Evolutionary conservation across 1,140 invertebrate species (phyloP).

Genomic region (Lucilia cuprina): DNA sequence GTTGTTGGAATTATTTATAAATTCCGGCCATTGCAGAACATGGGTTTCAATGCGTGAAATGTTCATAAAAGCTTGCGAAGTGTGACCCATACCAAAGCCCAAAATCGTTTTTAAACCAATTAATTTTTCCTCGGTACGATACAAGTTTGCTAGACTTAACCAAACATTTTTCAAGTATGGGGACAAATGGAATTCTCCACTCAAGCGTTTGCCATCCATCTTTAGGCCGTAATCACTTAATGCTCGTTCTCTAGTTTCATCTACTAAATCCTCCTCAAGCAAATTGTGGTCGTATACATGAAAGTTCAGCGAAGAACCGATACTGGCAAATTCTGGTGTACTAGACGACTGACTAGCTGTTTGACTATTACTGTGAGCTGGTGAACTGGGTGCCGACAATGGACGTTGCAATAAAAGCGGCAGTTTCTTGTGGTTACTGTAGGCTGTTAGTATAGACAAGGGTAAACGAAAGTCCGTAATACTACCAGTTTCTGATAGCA

Average conservation of each 20-base stretch:
- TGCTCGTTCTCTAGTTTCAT: slow-evolving; percentile 54
- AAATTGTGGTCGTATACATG: slow-evolving; percentile 50
- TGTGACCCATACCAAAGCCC: slow-evolving; percentile 67
- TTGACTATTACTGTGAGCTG: slow-evolving; percentile 37
- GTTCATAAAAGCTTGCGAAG: slow-evolving; percentile 52
- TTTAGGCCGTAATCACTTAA: slow-evolving; percentile 53
- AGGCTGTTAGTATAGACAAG: slow-evolving; percentile 50
- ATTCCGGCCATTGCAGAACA: slow-evolving; percentile 57
- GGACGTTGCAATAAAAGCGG: slow-evolving; percentile 54
- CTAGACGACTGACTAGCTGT: slow-evolving; percentile 45
- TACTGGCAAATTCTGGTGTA: slow-evolving; percentile 50
- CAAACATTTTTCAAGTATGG: slow-evolving; percentile 55
- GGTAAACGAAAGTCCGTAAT: slow-evolving; percentile 55
- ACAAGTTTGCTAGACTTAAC: slow-evolving; percentile 48
- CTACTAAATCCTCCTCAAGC: slow-evolving; percentile 51
- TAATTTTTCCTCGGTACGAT: slow-evolving; percentile 49
- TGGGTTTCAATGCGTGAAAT: slow-evolving; percentile 55
- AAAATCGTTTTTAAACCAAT: slow-evolving; percentile 62
- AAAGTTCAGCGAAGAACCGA: slow-evolving; percentile 47
- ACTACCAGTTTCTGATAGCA: slow-evolving; percentile 50
- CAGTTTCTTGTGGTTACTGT: slow-evolving; percentile 56
- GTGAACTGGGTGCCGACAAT: slow-evolving; percentile 36
- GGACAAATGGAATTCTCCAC: slow-evolving; percentile 44
- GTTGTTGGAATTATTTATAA: slow-evolving; percentile 58
- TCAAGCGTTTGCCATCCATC: slow-evolving; percentile 46